These are phyloP conservation scores for Resseliella maxima DNA, from an alignment of 2,888 invertebrate species.

Conservation along the genomic window DNA sequence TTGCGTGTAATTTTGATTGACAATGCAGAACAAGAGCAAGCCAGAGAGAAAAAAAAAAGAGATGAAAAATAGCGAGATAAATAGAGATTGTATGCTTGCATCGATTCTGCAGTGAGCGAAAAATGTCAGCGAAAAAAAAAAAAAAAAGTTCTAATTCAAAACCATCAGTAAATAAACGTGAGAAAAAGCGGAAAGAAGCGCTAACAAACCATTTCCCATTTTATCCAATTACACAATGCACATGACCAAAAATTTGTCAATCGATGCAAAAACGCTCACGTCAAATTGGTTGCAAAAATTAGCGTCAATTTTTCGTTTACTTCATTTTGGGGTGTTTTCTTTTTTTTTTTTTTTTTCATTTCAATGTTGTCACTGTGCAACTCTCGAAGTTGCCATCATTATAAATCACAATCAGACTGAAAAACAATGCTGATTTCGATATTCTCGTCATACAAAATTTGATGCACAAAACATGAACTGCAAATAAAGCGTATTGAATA, in stretches of 20 bases:
- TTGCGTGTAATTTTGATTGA: constrained; percentile 36
- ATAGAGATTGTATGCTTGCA: too few species aligned
- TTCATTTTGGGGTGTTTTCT: neutral
- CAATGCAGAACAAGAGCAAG: neutral
- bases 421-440: neutral
- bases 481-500: neutral
- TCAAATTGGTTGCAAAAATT: constrained; percentile 32
- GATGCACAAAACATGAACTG: neutral
- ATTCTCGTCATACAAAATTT: neutral
- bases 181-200: neutral
- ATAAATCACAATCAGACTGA: neutral
- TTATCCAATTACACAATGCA: constrained; percentile 37
- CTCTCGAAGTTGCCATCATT: neutral
- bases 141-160: constrained; percentile 40
- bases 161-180: constrained; percentile 42
- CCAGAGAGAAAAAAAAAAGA: neutral
- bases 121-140: neutral
- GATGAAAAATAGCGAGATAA: too few species aligned
- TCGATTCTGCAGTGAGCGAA: too few species aligned
- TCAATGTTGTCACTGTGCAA: neutral
- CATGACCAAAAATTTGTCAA: neutral
- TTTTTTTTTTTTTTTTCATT: neutral
- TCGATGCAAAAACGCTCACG: neutral
- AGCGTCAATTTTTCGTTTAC: constrained; percentile 13
- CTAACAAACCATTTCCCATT: neutral